Base-by-base conservation (phyloP, 2,113 vertebrate species). In the Mixornis gularis region DNA sequence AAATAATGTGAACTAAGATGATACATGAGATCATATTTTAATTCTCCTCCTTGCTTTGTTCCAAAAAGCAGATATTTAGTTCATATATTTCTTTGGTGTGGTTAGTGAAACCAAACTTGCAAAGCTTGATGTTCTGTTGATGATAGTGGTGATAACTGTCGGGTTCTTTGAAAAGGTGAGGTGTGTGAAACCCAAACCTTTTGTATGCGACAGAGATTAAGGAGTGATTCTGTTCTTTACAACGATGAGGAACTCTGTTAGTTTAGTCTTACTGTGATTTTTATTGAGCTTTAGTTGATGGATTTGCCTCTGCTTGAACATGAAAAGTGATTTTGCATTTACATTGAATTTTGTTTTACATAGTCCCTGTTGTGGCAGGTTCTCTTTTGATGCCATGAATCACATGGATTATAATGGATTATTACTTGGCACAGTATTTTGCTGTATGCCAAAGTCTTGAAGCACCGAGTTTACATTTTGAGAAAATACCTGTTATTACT, bases 241-340 rank as follows among this genome's bases (percentile, higher is more conserved):
- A 96, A 73, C 13, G 16, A 38, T 55, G 74, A 89, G 48, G 36
- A 89, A 70, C 53, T 95, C 63, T 73, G 27, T 95, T 95, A 94
- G 94, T 96, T 96, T 38, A 79, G 51, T 91, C 51, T 71, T 80
- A 51, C 48, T 88, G 79, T 93, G 40, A 38, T 66, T 90, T 96
- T 85, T 87, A 86, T 73, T 68, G 56, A 92, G 32, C 72, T 82
- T 81, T 12, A 18, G 72, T 91, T 95, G 73, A 85, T 92, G 40
- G 55, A 77, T 85, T 96, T 91, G 7, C 56, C 53, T 32, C n/a
- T 90, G 66, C 83, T 94, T 91, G 84, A 94, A 92, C 91, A 84
- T 72, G 77, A 84, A 81, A 79, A 92, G 46, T 73, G 63, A 79
- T 87, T 92, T 59, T 94, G 25, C 25, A 41, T 96, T 94, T 56